Evolutionary conservation across 2,113 vertebrate genomes (phyloP), one percentile per base, ranked within the genome.

Genomic region (Ginglymostoma cirratum): DNA sequence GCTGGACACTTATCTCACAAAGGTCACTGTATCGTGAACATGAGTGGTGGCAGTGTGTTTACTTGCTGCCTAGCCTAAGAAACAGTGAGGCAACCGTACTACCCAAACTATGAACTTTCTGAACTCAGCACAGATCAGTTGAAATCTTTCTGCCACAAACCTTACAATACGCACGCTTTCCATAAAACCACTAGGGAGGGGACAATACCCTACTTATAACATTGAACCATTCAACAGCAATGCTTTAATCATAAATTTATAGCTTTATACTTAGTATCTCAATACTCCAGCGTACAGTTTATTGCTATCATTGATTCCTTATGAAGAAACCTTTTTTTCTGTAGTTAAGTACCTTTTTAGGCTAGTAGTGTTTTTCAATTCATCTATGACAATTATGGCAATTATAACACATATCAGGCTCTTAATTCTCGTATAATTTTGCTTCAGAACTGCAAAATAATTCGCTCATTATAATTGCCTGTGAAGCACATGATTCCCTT

Each of bases 371-470:
- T 72, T 95, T 52, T 72, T 95, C 69, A 70, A 95, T 72, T 95
- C 66, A 95, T 95, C 67, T 95, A 52, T 95, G 67, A 72, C 67
- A 95, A 95, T 95, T 76, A 95, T 95, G 52, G 94, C 94, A 52
- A 72, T 95, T 95, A 95, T 45, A 95, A 76, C 23, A 48, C 72
- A 95, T 72, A 72, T 69, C 94, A 95, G 69, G 67, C 69, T 95
- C 94, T 95, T 95, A 95, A 95, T 95, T 70, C 94, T 95, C 65
- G 8, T 48, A 45, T 95, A 95, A 95, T 95, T 48, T 95, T 95
- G 94, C 94, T 95, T 95, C 94, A 76, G 94, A 95, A 72, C 69
- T 72, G 94, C 94, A 95, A 95, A 95, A 95, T 95, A 95, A 95
- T 72, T 95, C 94, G 38, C 45, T 95, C 76, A 95, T 95, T 95